Base-by-base conservation (phyloP, 2,888 invertebrate genomes). In the Cancer borealis region DNA sequence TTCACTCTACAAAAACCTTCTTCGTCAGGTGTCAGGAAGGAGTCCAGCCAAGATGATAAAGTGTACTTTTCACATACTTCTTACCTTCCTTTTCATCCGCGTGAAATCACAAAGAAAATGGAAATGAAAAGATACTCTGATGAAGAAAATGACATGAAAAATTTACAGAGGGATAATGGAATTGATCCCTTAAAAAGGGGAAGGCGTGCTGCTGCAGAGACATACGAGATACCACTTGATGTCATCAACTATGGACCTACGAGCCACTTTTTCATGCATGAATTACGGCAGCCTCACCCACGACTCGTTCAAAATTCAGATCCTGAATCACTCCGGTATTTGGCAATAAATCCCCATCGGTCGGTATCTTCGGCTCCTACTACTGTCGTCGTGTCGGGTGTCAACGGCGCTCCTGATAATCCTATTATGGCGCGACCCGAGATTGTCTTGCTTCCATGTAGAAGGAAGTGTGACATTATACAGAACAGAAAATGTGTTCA, bases 261-360 rank as follows among this genome's bases (percentile, higher is more conserved):
- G 12, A 79, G 79, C 79, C 79, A 79, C 79, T 79, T 79, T 30
- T 79, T 79, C 30, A 79, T 79, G 79, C 79, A 79, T 30, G 79
- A 79, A 30, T 30, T 79, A 30, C 79, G 8, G 30, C 30, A 79
- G 30, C 79, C 79, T 79, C 66, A 79, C 12, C 30, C 79, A 66
- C 4, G 6, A n/a, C 66, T n/a, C n/a, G n/a, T 21, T 21, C 66
- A n/a, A n/a, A 66, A 66, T 4, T 66, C 66, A 3, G 66, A 17
- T n/a, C 66, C n/a, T 66, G 66, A 66, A 66, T 66, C 66, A 66
- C n/a, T 2, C n/a, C 17, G n/a, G n/a, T 5, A 66, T 5, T n/a
- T n/a, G 3, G 0, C 66, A 21, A n/a, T 6, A n/a, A 66, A 66
- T 66, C 1, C 4, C 21, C 66, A 66, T 1, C 5, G 1, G 14